Base-by-base conservation (phyloP, 1,140 invertebrate species). In the Anoplolepis gracilipes region DNA sequence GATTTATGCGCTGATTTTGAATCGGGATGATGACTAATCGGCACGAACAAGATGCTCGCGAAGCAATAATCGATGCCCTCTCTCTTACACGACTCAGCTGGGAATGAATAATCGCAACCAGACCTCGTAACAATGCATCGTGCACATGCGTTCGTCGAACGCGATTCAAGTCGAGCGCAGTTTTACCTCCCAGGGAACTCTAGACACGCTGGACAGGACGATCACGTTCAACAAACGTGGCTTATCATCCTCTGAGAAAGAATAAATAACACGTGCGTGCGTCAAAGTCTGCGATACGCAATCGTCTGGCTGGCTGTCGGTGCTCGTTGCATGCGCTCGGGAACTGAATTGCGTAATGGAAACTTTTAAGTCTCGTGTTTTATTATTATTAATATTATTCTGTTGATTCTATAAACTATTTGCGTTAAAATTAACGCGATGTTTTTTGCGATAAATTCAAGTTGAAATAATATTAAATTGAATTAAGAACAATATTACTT, bases 211-310 rank as follows among this genome's bases (percentile, higher is more conserved):
- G 62, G 5, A n/a, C 55, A 57, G 61, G 70, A 49, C 61, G 85
- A 89, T 89, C 84, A 86, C 85, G 87, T 90, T 87, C 84, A 28
- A 33, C 72, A 61, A 79, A 84, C 88, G 88, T 87, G 87, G 75
- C 77, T 86, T 90, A 90, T 90, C 87, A 85, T 72, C 67, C 57
- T 70, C 28, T 39, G n/a, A n/a, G 57, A 72, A 82, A 61, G 67
- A 33, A 82, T 82, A 82, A 82, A 82, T 82, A 82, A 73, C 67
- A 82, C 53, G 78, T 82, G 67, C 53, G 78, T 72, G 67, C 11
- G 19, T 1, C 25, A 4, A 53, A 79, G 62, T 42, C 25, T 39
- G 53, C 36, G 25, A 72, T 82, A 72, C 36, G 53, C 67, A 61
- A 19, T 72, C 25, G 42, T 16, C 8, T 25, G 65, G 11, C 49